These are phyloP conservation scores for Euphonia xanthogaster DNA, from an alignment of 2,797 vertebrate species.

Conservation along the genomic window DNA sequence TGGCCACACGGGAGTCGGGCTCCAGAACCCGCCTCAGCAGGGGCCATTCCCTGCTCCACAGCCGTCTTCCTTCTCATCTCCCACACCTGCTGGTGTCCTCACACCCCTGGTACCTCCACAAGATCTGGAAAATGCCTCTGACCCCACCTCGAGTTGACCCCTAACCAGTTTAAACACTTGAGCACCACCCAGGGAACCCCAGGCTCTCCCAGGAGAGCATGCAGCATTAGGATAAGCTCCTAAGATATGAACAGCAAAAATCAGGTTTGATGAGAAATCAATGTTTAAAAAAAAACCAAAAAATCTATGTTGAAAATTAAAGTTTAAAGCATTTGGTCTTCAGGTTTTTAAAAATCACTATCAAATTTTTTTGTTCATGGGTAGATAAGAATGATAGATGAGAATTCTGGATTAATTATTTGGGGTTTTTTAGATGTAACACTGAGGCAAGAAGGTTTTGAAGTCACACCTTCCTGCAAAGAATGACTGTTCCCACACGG, in stretches of 20 bases:
- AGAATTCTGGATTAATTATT: neutral
- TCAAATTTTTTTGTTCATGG: neutral
- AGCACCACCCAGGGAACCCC: neutral
- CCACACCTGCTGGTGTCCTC: neutral
- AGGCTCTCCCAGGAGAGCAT: fast-evolving
- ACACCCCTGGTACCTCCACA: neutral
- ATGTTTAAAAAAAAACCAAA: neutral
- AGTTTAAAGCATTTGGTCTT: neutral
- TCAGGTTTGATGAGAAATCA: neutral
- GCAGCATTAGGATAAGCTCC: neutral
- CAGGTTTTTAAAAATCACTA: neutral
- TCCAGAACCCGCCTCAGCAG: neutral
- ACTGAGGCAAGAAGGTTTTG: neutral
- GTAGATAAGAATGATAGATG: neutral
- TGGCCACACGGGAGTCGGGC: neutral
- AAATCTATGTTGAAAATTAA: neutral
- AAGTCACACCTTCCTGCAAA: neutral
- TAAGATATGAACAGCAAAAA: neutral
- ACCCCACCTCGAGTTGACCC: fast-evolving
- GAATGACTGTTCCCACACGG: neutral
- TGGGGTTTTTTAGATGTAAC: neutral
- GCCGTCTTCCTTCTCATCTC: neutral
- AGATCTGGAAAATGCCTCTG: neutral
- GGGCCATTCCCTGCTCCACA: neutral
- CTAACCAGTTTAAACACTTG: neutral